phyloP scores from a whole-genome alignment of 2,797 vertebrate species.

The Cryptoprocta ferox region DNA sequence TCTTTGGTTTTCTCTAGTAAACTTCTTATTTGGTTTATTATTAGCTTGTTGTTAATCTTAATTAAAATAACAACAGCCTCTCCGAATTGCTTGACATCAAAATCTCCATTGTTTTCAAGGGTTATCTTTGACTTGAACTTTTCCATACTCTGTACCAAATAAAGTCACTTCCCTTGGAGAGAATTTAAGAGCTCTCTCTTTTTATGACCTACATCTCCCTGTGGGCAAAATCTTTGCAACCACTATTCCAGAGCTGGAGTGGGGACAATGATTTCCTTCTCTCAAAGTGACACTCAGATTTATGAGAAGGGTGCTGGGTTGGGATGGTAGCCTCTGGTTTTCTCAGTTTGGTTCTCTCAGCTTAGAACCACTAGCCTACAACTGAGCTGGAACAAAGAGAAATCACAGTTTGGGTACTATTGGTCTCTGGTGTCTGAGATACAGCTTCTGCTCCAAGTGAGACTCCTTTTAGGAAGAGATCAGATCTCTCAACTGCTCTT shows the following conservation, averaged over 20 bases:
- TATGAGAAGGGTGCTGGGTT: background rate
- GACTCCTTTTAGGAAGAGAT: background rate
- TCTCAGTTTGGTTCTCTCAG: background rate
- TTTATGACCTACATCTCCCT: background rate
- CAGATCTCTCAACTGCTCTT: background rate
- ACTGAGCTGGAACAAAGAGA: background rate
- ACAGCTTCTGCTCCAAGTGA: fast-evolving
- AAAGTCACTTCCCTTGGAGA: background rate
- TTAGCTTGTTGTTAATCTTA: background rate
- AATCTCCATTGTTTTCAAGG: background rate
- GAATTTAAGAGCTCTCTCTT: background rate
- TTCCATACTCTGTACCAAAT: background rate
- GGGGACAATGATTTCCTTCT: background rate
- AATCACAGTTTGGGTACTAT: background rate
- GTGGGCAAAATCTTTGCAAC: background rate
- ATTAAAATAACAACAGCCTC: background rate
- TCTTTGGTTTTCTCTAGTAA: background rate
- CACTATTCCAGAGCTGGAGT: background rate
- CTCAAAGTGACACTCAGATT: background rate
- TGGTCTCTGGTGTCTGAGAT: too few relatives aligned
- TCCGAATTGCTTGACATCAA: background rate
- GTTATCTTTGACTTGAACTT: background rate
- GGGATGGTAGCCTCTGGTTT: background rate
- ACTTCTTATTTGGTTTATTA: background rate
- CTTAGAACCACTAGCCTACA: background rate